Conservation (phyloP, 2,113 vertebrate genomes). For the Microcebus jonahi region DNA sequence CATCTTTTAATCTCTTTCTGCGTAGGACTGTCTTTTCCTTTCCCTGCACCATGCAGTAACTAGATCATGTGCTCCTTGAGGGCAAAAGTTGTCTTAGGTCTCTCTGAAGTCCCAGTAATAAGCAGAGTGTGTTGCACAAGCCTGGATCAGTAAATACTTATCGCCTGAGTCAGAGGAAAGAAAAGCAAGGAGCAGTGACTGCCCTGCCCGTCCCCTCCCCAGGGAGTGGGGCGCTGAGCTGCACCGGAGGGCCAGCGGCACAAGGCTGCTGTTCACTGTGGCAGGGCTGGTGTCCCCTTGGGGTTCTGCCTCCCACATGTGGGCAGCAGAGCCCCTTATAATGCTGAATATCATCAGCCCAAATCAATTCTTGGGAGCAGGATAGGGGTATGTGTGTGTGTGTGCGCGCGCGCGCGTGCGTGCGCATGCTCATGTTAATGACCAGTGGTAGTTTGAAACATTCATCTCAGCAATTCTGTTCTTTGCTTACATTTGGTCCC, state of each 20-base stretch:
- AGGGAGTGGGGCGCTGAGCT: background rate
- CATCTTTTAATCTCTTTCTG: background rate
- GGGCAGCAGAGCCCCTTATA: background rate
- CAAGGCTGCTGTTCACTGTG: background rate
- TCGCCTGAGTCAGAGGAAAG: background rate
- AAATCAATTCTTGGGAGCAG: background rate
- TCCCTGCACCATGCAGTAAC: background rate
- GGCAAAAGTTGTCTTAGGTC: background rate
- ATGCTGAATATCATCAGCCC: fast-evolving
- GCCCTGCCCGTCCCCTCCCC: background rate
- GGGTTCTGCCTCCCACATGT: background rate
- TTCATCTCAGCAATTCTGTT: background rate
- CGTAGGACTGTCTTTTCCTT: background rate
- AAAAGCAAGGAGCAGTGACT: background rate
- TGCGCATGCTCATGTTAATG: background rate
- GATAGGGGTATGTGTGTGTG: no score
- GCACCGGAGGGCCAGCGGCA: background rate
- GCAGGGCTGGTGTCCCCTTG: fast-evolving
- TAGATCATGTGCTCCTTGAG: background rate
- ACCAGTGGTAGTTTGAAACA: background rate
- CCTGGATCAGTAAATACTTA: background rate
- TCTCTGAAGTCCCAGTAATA: background rate
- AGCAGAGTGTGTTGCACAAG: background rate
- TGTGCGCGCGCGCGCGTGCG: background rate
- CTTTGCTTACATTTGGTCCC: background rate